Percentiles rank a stretch among this genome's conserved stretches.
phyloP scores from a whole-genome alignment of 2,888 invertebrate species.

The Amblyteles armatorius region DNA sequence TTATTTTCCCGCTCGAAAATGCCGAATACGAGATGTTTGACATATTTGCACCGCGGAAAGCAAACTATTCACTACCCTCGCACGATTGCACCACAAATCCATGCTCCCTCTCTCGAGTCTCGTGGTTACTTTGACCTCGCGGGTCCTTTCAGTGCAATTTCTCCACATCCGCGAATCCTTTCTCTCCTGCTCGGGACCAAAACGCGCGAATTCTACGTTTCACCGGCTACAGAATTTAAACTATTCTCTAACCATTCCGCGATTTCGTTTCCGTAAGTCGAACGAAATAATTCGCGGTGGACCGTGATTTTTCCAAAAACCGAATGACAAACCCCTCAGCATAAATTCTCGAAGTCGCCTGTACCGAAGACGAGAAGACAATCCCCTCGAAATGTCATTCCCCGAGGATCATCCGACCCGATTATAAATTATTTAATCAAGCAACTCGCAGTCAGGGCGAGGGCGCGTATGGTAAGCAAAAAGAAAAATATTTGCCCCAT shows the following conservation, averaged over 20 bases:
- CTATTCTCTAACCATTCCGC: constrained; percentile 55
- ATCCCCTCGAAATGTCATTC: constrained; percentile 76
- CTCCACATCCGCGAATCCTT: background rate
- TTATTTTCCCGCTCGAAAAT: constrained; percentile 66
- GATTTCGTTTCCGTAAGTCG: constrained; percentile 4
- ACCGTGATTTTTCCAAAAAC: constrained; percentile 47
- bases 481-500: constrained; percentile 83
- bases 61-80: constrained; percentile 77
- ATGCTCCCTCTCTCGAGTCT: constrained; percentile 72
- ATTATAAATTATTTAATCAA: constrained; percentile 84
- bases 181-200: background rate
- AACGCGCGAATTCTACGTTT: constrained; percentile 27
- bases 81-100: constrained; percentile 17
- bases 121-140: constrained; percentile 81
- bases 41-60: constrained; percentile 74
- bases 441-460: constrained; percentile 63
- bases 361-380: constrained; percentile 19
- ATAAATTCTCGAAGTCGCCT: constrained; percentile 69
- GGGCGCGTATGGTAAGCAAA: constrained; percentile 72
- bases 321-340: background rate
- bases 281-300: constrained; percentile 47
- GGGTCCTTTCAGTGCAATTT: constrained; percentile 50
- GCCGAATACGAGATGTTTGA: constrained; percentile 75
- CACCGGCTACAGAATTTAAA: constrained; percentile 48
- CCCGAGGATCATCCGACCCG: constrained; percentile 69